Base-by-base conservation (phyloP, 2,113 vertebrate species). In the Dromiciops gliroides region DNA sequence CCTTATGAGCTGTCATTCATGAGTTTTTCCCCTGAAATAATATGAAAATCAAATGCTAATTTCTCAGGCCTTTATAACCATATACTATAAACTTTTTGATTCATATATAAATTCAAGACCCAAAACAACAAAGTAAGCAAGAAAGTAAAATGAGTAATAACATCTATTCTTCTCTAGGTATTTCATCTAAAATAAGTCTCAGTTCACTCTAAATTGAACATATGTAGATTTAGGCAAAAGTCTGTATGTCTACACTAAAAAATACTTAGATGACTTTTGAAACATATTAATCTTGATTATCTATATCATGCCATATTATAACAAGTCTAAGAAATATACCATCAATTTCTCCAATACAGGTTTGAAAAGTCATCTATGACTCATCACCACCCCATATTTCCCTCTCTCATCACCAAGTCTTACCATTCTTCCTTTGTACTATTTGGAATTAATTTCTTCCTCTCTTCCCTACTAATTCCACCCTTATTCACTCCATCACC, bases 121-220 rank as follows among this genome's bases (percentile, higher is more conserved):
- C 50, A 95, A 96, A 96, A 89, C 83, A 94, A 50, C 16, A 48
- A 92, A 95, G 47, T 50, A 94, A 95, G 50, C 37, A 93, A 92
- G 94, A 93, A 31, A 96, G 44, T 28, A 95, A 48, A 51, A 95
- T 37, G 44, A 31, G 49, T 91, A 95, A 91, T 47, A 50, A 92
- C 92, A 93, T 50, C 48, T 56, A 91, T 53, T 60, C n/a, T 95
- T 53, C 19, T 37, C 9, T 26, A 94, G 60, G 95, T 92, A 91
- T 37, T 92, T 88, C 26, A 90, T 67, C 88, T 95, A 50, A 92
- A 48, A 83, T 53, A 92, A 12, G 67, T 44, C 67, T 83, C 67
- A 83, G 22, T 8, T 1, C 24, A 93, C 37, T 89, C 44, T 93
- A 91, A 94, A 91, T 23, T 83, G n/a, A n/a, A n/a, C 0, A 75